These are phyloP conservation scores for Yasuhikotakia modesta DNA, from an alignment of 2,797 vertebrate species.

Conservation along the genomic window DNA sequence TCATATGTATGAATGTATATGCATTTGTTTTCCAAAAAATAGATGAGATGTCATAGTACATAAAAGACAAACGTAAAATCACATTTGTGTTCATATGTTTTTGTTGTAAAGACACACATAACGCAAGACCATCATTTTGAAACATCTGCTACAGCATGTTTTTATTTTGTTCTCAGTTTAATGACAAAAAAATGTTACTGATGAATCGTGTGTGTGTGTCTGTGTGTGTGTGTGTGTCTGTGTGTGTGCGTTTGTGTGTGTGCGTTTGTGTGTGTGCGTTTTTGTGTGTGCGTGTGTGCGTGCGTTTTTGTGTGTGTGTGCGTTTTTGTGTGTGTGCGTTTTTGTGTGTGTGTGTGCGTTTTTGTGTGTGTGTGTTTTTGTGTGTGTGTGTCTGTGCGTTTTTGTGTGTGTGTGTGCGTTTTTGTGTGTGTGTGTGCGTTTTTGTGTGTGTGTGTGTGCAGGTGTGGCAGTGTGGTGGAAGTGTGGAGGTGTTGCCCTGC, in stretches of 20 bases:
- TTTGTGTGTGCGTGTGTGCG: slow-evolving; percentile 72
- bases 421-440: slow-evolving; percentile 72
- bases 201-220: no score
- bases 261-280: no score
- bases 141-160: slow-evolving; percentile 2
- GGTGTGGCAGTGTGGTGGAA: slow-evolving; percentile 85
- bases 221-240: slow-evolving; percentile 71
- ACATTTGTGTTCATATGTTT: no score
- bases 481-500: slow-evolving; percentile 95
- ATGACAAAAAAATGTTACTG: background rate
- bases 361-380: slow-evolving; percentile 28
- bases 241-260: no score
- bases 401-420: slow-evolving; percentile 34
- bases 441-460: slow-evolving; percentile 56
- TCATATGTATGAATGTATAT: no score
- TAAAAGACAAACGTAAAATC: no score
- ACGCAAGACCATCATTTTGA: background rate
- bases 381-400: slow-evolving; percentile 36
- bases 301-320: slow-evolving; percentile 32
- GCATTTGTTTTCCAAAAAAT: no score
- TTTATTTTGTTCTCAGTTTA: background rate
- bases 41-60: no score
- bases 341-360: slow-evolving; percentile 72
- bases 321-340: slow-evolving; percentile 40
- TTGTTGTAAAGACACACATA: background rate